Evolutionary conservation across 1,140 invertebrate genomes (phyloP).

Genomic region (Oedothorax gibbosus): DNA sequence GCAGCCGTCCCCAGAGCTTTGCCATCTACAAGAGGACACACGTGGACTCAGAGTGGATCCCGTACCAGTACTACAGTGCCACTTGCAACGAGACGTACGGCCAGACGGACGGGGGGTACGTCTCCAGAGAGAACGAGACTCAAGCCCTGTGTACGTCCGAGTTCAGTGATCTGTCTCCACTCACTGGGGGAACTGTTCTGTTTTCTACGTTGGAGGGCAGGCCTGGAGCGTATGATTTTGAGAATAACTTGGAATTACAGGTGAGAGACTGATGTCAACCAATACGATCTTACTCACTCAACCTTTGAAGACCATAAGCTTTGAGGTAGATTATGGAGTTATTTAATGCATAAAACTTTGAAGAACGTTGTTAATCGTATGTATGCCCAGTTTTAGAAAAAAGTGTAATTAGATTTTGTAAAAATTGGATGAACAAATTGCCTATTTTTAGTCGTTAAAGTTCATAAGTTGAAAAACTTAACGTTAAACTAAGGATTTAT

Average conservation of each 20-base stretch:
- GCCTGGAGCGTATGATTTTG: constrained; percentile 91
- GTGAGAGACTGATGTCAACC: constrained; percentile 69
- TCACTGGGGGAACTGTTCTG: constrained; percentile 93
- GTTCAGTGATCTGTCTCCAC: constrained; percentile 96
- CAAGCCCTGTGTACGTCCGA: constrained; percentile 93
- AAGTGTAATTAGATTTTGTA: no score
- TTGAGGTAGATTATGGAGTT: no score
- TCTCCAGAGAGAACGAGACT: constrained; percentile 83
- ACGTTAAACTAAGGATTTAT: no score
- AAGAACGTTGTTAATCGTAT: no score
- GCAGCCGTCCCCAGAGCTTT: constrained; percentile 95
- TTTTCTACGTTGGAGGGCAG: constrained; percentile 96
- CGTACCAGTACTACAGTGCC: constrained; percentile 96
- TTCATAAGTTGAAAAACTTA: no score
- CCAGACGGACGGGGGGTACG: constrained; percentile 75
- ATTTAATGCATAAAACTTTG: no score
- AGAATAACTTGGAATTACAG: constrained; percentile 88
- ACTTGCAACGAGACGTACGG: constrained; percentile 90
- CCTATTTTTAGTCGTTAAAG: no score
- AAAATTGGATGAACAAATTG: no score
- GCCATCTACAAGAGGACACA: constrained; percentile 88
- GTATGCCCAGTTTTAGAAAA: no score
- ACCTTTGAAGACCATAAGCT: no score
- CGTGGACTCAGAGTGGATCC: constrained; percentile 86
- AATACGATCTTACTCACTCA: no score